Evolutionary conservation across 2,113 vertebrate genomes (phyloP).

Genomic region (Indri indri): DNA sequence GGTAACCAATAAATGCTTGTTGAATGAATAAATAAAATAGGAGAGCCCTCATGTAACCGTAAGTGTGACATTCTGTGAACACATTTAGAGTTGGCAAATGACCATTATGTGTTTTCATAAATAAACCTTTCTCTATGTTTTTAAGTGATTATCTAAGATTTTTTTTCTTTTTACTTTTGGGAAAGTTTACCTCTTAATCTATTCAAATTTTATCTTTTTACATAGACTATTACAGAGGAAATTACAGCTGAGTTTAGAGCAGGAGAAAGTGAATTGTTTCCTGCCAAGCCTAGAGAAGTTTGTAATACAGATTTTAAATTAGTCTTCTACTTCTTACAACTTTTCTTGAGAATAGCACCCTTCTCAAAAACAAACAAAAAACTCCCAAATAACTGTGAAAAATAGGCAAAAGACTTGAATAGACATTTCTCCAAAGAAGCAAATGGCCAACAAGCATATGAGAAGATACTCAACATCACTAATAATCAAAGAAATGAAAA

Average conservation of each 20-base stretch:
- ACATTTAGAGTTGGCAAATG: background rate
- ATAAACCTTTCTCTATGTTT: background rate
- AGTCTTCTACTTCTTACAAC: background rate
- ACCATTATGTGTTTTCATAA: background rate
- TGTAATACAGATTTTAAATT: background rate
- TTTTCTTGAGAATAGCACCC: background rate
- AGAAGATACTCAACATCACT: background rate
- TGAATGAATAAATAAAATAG: slow-evolving; percentile 3
- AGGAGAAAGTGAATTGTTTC: slow-evolving; percentile 18
- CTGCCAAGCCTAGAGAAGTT: background rate
- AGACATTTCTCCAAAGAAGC: background rate
- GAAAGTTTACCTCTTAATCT: background rate
- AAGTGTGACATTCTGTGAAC: background rate
- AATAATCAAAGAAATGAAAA: slow-evolving; percentile 2
- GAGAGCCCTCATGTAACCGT: background rate
- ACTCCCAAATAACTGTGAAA: background rate
- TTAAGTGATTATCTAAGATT: background rate
- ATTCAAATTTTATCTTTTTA: slow-evolving; percentile 13
- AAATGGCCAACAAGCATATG: background rate
- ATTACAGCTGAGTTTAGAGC: background rate
- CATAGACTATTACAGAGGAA: background rate
- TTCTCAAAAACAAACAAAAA: background rate
- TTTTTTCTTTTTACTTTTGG: background rate
- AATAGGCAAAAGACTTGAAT: background rate
- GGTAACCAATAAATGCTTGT: background rate